phyloP scores from a whole-genome alignment of 2,797 vertebrate genomes.

The Lepus townsendii region DNA sequence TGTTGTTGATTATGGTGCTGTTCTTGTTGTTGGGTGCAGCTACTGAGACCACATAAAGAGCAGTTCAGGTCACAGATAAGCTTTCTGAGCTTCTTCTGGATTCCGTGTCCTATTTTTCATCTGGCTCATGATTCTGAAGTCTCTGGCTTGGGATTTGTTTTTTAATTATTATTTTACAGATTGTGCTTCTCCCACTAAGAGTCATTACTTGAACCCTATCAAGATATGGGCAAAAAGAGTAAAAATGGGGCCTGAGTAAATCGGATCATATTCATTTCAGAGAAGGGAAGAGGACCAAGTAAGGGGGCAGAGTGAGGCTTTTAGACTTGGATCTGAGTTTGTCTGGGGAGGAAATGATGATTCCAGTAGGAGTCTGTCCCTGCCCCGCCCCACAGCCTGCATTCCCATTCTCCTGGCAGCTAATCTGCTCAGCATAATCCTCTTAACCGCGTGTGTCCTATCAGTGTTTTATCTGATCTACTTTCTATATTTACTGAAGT shows the following conservation, averaged over 20 bases:
- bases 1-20: background rate
- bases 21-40: background rate
- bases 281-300: background rate
- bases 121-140: background rate
- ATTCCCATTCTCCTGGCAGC: constrained; percentile 82
- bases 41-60: background rate
- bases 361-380: constrained; percentile 71
- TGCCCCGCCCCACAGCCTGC: background rate
- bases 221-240: constrained; percentile 16
- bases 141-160: background rate
- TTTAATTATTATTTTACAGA: too few species aligned
- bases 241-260: constrained; percentile 1
- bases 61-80: background rate
- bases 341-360: constrained; percentile 82
- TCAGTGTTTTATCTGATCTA: constrained; percentile 86
- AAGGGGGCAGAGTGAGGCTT: background rate
- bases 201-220: background rate
- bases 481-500: constrained; percentile 62
- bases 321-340: constrained; percentile 78
- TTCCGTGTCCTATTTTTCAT: background rate
- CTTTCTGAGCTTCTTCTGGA: constrained; percentile 6
- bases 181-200: background rate
- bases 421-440: constrained; percentile 88
- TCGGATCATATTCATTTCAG: constrained; percentile 37
- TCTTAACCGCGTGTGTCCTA: constrained; percentile 86